Evolutionary conservation across 2,888 invertebrate species (phyloP).

Genomic region (Apamea crenata): DNA sequence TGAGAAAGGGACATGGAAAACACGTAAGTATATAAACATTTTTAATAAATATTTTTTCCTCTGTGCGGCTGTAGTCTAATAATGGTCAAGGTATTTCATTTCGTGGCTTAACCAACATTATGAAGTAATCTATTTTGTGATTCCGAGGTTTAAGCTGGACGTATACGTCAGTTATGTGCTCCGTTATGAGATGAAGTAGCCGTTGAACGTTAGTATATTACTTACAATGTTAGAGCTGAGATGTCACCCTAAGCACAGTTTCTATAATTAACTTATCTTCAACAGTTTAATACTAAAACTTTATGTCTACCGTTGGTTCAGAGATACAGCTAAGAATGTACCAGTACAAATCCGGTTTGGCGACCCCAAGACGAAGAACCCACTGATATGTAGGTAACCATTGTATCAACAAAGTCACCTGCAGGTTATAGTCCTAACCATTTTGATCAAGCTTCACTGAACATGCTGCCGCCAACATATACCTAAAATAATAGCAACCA

Average conservation of each 20-base stretch:
- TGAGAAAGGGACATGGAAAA: too few relatives aligned
- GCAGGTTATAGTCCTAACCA: not conserved
- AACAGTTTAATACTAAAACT: not conserved
- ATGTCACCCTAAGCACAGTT: not conserved
- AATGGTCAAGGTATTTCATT: not conserved
- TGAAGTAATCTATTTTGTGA: not conserved
- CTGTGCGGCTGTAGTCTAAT: too few relatives aligned
- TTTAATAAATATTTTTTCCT: too few relatives aligned
- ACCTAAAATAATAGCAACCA: not conserved
- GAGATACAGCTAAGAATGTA: too few relatives aligned
- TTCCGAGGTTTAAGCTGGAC: too few relatives aligned
- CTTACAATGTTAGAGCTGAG: too few relatives aligned
- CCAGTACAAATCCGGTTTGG: not conserved
- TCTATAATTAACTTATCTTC: not conserved
- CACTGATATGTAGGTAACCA: not conserved
- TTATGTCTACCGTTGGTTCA: too few relatives aligned
- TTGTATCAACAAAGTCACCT: not conserved
- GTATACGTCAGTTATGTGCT: constrained; percentile 3
- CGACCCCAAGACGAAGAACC: not conserved
- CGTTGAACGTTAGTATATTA: not conserved
- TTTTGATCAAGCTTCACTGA: not conserved
- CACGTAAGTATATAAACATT: too few relatives aligned
- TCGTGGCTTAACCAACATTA: not conserved
- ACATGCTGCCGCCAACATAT: not conserved
- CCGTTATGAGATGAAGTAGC: not conserved